Evolutionary conservation across 1,140 invertebrate genomes (phyloP), one percentile per base, ranked within the genome.

Genomic region (Ephestia elutella): DNA sequence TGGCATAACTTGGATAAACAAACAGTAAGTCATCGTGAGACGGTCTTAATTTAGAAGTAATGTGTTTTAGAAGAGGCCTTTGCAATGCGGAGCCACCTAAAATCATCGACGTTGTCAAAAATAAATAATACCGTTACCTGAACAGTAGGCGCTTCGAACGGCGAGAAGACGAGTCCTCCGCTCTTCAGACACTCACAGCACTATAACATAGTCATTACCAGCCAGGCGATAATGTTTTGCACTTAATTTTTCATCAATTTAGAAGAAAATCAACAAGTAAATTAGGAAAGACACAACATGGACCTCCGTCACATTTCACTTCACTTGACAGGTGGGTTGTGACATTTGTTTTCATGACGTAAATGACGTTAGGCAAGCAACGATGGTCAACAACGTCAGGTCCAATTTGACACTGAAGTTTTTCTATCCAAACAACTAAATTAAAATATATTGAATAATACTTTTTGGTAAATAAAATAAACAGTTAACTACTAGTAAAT

Each of bases 91-190:
- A 44, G 38, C 13, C 38, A 17, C 38, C 15, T 44, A 44, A 71
- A 61, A 56, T 60, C 65, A 66, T 71, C 72, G 63, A 85, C 84
- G 82, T 85, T 70, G 78, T 77, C 82, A 83, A 78, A 82, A 80
- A 78, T 72, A 78, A 80, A 79, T 70, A 70, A 71, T 86, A 82
- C 84, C 84, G 84, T 87, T 87, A 87, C 84, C 82, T 84, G 78
- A 70, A 69, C 69, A 71, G 75, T 76, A 56, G 65, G 71, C 60
- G 62, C 71, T 69, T 63, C 69, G 54, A 65, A 63, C 66, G 64
- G 62, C 56, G 56, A 57, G 63, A 67, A 57, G 63, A 63, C 55
- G 66, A 60, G 62, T 65, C 59, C 63, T 62, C 54, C 58, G 60
- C 56, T 56, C 60, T 62, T 68, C 55, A 63, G 68, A 54, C 70